Base-by-base conservation (phyloP, 2,888 invertebrate species). In the Hirtodrosophila confusa region DNA sequence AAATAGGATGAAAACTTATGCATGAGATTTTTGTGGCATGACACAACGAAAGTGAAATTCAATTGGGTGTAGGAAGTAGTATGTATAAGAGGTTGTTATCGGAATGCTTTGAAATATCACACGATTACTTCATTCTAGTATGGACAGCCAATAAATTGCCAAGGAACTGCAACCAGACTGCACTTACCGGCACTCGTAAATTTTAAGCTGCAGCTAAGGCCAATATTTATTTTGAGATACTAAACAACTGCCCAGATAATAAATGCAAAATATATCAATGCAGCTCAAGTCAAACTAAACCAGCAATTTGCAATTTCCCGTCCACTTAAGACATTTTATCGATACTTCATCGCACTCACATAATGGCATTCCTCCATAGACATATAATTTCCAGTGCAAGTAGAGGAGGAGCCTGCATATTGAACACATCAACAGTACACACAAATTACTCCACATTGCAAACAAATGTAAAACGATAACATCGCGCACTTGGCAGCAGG, bases 401-500 rank as follows among this genome's bases (percentile, higher is more conserved):
- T 31, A 29, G 24, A 49, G 35, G 29, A 39, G 4, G 37, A 49
- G 39, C 9, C 39, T 58, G 72, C 71, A 80, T 74, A 60, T 75
- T 70, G 66, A 71, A 71, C 72, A 78, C 65, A 79, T 71, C 67
- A 69, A 66, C 61, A 64, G 80, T 69, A 88, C 80, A 88, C 71
- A 88, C 72, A 88, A 88, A 84, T 84, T 84, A 84, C 88, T 88
- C 84, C 80, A 79, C 77, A 74, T 57, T 64, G 77, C 82, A 86
- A 86, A 86, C 79, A 86, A 88, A 86, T 84, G 70, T 66, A 58
- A 75, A 67, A 62, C 69, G 88, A 86, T 84, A 86, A 79, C 64
- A 88, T 84, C 85, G 74, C 66, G 69, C 35, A 53, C 45, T 47
- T 45, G 41, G 44, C 3, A n/a, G 3, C 3, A 9, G 9, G 4